Conservation (phyloP, 2,797 vertebrate genomes). For the Scolopax bukidnonensis region DNA sequence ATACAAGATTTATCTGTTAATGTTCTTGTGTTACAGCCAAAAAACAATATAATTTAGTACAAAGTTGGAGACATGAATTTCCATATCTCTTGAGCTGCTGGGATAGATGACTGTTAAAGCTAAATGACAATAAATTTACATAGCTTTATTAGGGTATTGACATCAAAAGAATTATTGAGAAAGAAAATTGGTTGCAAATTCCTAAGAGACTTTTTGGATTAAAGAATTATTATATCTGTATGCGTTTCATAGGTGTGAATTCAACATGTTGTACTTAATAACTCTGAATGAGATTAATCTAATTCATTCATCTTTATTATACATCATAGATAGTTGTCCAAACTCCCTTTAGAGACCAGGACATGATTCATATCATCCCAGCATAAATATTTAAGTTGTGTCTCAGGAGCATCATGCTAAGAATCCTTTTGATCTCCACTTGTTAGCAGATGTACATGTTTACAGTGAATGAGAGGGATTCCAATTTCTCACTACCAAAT, state of each 20-base stretch:
- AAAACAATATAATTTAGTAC: not conserved
- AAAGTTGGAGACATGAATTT: not conserved
- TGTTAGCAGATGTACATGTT: not conserved
- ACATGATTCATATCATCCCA: not conserved
- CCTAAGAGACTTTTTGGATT: not conserved
- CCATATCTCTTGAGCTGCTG: not conserved
- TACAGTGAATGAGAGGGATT: not conserved
- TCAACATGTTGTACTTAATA: not conserved
- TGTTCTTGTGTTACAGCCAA: not conserved
- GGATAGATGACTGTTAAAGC: not conserved
- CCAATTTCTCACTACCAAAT: not conserved
- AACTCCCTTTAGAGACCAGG: not conserved
- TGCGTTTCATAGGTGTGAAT: not conserved
- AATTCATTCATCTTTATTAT: not conserved
- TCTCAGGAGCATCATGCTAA: rapidly evolving
- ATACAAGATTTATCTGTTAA: not conserved
- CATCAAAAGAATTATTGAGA: not conserved
- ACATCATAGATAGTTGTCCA: not conserved
- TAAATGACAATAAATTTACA: not conserved
- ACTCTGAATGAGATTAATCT: not conserved
- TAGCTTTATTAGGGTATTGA: not conserved
- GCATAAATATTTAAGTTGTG: not conserved
- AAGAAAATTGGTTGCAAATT: not conserved
- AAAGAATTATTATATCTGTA: not conserved
- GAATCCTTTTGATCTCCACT: not conserved